Conservation (phyloP, 1,140 invertebrate species). For the Drosophila nasuta region DNA sequence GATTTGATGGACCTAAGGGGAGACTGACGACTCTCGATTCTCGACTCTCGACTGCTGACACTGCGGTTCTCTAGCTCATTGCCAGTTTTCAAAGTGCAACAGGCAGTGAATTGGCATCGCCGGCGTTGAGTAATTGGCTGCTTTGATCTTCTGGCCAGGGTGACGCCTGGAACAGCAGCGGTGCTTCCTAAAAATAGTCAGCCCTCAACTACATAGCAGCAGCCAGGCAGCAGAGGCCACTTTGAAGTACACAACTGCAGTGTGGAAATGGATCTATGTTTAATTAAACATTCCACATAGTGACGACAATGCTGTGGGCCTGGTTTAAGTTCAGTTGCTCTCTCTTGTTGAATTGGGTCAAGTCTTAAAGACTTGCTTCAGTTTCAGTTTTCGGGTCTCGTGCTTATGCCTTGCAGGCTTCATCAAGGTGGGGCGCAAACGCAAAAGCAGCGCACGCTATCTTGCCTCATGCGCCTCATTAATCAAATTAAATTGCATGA, state of each 20-base stretch:
- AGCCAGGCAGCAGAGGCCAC: constrained; percentile 36
- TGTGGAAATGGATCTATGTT: background rate
- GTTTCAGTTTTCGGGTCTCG: background rate
- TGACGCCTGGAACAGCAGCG: constrained; percentile 33
- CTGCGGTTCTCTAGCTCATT: constrained; percentile 79
- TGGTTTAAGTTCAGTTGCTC: background rate
- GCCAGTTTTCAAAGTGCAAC: constrained; percentile 70
- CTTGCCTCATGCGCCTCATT: constrained; percentile 68
- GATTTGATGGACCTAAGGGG: constrained; percentile 40
- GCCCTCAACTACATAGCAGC: background rate
- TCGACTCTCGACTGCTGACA: constrained; percentile 4
- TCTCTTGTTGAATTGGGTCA: constrained; percentile 48
- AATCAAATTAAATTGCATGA: constrained; percentile 78
- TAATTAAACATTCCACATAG: background rate
- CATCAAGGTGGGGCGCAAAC: background rate
- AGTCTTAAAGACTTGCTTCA: constrained; percentile 35
- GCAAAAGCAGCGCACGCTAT: constrained; percentile 47
- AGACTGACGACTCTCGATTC: background rate
- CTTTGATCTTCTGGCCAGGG: constrained; percentile 69
- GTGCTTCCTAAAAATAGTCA: constrained; percentile 64
- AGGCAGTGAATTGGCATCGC: constrained; percentile 35
- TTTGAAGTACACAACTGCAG: constrained; percentile 50
- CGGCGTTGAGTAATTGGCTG: constrained; percentile 77
- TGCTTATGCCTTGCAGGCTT: background rate
- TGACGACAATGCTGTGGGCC: background rate